Percentiles rank a stretch among this genome's conserved stretches.
Evolutionary conservation across 37 sponge, comb jelly and placozoan species (phyloP).

Genomic region (Cliona cf. orientalis): DNA sequence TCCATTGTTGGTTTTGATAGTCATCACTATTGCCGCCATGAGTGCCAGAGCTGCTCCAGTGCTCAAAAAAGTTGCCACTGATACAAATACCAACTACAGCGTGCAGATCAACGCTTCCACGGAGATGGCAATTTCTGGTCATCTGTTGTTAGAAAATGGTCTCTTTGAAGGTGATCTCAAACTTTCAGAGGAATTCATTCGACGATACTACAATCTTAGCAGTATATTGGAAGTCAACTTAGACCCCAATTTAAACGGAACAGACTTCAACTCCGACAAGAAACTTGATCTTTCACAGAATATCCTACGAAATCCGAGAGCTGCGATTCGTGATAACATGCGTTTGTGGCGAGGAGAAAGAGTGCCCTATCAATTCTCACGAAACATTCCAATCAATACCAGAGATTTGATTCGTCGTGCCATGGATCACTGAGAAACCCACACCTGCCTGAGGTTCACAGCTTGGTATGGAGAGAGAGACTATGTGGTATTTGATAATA

Average conservation of each 20-base stretch:
- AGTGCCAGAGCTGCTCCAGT: too few species aligned
- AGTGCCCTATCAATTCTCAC: too few species aligned
- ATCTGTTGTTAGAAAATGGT: neutral
- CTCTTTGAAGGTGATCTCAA: constrained; percentile 5
- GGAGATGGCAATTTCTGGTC: too few species aligned
- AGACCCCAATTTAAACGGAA: neutral
- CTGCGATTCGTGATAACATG: neutral
- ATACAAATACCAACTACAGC: too few species aligned
- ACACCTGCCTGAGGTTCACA: constrained; percentile 1
- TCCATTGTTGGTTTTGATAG: too few species aligned
- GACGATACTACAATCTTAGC: neutral
- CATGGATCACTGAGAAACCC: too few species aligned
- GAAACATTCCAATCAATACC: neutral
- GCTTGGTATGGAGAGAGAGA: neutral
- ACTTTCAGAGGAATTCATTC: neutral
- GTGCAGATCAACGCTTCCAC: too few species aligned
- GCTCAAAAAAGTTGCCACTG: too few species aligned
- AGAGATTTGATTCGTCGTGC: neutral
- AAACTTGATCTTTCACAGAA: neutral
- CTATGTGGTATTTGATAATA: too few species aligned
- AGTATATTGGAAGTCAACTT: neutral
- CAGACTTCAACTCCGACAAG: neutral
- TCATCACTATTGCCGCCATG: too few species aligned
- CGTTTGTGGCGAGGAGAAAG: too few species aligned
- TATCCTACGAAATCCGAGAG: neutral